These are phyloP conservation scores for Calyptommatus sinebrachiatus DNA, from an alignment of 2,113 vertebrate species.

Conservation along the genomic window DNA sequence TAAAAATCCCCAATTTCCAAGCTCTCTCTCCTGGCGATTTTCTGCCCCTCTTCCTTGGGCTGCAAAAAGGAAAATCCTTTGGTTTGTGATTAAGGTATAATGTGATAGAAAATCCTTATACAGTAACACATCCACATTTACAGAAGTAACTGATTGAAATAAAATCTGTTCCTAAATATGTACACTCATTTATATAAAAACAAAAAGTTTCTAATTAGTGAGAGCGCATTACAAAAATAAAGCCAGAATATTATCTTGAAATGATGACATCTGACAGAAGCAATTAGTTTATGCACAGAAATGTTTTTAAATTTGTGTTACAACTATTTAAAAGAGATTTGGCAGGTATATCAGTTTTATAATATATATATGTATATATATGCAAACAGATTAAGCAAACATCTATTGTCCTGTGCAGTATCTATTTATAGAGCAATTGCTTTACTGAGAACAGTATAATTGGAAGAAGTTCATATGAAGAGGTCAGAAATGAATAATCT, in stretches of 20 bases:
- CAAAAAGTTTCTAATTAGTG: slow-evolving; percentile 23
- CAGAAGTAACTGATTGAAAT: neutral
- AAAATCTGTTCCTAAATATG: neutral
- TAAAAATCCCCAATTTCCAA: too few relatives aligned
- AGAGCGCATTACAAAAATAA: slow-evolving; percentile 26
- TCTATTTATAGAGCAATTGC: slow-evolving; percentile 49
- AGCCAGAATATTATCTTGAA: slow-evolving; percentile 21
- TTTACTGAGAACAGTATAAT: slow-evolving; percentile 26
- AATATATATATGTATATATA: slow-evolving; percentile 17
- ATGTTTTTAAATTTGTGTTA: neutral
- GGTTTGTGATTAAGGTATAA: too few relatives aligned
- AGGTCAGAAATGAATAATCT: neutral
- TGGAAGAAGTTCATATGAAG: neutral
- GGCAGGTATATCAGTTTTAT: slow-evolving; percentile 14
- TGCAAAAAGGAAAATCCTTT: too few relatives aligned
- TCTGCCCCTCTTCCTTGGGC: too few relatives aligned
- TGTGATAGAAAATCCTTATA: too few relatives aligned
- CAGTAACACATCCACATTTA: slow-evolving; percentile 3
- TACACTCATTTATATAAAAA: neutral
- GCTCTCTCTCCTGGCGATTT: too few relatives aligned
- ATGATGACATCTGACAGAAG: neutral
- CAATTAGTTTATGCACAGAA: slow-evolving; percentile 31
- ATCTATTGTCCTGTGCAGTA: slow-evolving; percentile 17
- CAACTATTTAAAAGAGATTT: slow-evolving; percentile 22
- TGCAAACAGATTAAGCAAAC: slow-evolving; percentile 35